Base-by-base conservation (phyloP, 2,888 invertebrate species). In the Eupithecia dodoneata region DNA sequence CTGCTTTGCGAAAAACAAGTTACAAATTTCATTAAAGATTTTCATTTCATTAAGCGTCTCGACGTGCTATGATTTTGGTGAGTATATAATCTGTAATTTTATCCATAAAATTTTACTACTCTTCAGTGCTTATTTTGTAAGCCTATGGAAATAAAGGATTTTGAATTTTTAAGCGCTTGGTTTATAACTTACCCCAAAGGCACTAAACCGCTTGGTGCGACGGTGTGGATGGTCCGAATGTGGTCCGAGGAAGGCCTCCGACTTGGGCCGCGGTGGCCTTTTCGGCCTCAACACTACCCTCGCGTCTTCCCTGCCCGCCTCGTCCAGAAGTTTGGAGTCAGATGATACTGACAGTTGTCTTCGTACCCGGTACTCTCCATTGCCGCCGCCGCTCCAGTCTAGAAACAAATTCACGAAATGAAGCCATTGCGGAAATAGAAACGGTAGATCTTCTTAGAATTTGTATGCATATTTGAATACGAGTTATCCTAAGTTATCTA, bases 191-290 rank as follows among this genome's bases (percentile, higher is more conserved):
- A 99, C 99, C 96, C 99, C 99, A 96, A 99, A 99, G 93, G 99
- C 99, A 92, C 99, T 99, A 96, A 98, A 98, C 93, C 99, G 96
- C 96, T 99, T 99, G 89, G 97, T 97, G 92, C 98, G 96, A 94
- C 98, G 96, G 93, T 97, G 97, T 85, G 96, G 96, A 92, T 97
- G 96, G 89, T 96, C 96, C 66, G 76, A 79, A 95, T 94, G 96
- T 10, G 94, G 96, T 85, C 98, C 97, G 86, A 98, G 97, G 94
- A 98, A 98, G 82, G 99, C 99, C 96, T 99, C 99, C 41, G 99
- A 99, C 93, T 99, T 99, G 87, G 99, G 99, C 96, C 99, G 96
- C 83, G 98, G 98, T 84, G 98, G 98, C 94, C 98, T 98, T 93
- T 98, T 97, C 87, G 98, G 98, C 96, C 98, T 96, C 95, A 98